phyloP scores from a whole-genome alignment of 2,113 vertebrate species.

The Narcine bancroftii region DNA sequence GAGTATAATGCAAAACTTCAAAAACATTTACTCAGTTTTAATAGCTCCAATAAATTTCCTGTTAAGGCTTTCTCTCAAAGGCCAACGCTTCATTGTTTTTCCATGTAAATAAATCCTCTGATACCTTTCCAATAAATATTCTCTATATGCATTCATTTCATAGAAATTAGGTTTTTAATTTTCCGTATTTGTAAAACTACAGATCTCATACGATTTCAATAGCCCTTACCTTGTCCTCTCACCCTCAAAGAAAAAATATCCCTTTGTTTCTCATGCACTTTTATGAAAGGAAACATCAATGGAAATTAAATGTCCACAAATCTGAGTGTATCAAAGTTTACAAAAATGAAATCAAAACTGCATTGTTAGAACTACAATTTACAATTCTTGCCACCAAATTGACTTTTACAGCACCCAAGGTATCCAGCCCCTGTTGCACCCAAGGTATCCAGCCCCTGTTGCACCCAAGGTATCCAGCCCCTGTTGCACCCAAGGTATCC shows the following conservation, averaged over 20 bases:
- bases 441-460: background rate
- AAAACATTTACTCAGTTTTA: too few relatives aligned
- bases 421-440: too few relatives aligned
- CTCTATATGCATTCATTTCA: too few relatives aligned
- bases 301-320: background rate
- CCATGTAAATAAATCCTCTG: background rate
- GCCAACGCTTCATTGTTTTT: background rate
- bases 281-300: background rate
- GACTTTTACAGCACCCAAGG: background rate
- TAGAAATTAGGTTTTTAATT: too few relatives aligned
- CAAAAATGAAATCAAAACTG: background rate
- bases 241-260: background rate
- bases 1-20: too few relatives aligned
- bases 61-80: background rate
- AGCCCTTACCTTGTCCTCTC: background rate
- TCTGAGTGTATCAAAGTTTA: background rate
- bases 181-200: background rate
- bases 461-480: background rate
- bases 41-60: background rate
- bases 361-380: background rate
- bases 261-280: background rate
- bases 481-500: background rate
- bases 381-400: background rate
- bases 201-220: background rate
- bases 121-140: background rate